Evolutionary conservation across 23 tunicate genomes (phyloP).

Genomic region (Corella eumyota): DNA sequence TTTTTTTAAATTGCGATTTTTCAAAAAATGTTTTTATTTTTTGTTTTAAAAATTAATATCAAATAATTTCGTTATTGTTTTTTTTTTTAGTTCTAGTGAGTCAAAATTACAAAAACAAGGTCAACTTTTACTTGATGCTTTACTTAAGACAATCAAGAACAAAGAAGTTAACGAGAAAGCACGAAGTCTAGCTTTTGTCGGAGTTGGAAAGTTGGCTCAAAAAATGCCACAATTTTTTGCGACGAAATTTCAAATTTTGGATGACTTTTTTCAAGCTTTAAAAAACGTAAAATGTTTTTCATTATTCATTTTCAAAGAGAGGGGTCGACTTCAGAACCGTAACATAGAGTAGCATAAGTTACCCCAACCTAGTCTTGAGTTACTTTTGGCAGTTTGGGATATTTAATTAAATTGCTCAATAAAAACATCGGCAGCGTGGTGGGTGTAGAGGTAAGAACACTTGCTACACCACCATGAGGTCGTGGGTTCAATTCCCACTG

Average conservation of each 20-base stretch:
- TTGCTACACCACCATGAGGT: too few species aligned
- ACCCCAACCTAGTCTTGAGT: too few species aligned
- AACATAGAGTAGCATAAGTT: too few species aligned
- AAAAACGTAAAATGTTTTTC: conserved; percentile 22
- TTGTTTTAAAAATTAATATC: neutral
- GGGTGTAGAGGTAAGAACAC: too few species aligned
- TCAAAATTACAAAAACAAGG: conserved; percentile 28
- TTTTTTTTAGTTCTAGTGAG: conserved; percentile 3
- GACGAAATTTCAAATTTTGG: conserved; percentile 16
- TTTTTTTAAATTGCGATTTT: neutral
- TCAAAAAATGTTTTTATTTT: neutral
- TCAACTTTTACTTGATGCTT: conserved; percentile 47
- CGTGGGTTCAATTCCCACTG: too few species aligned
- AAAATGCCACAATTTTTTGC: conserved; percentile 38
- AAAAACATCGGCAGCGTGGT: too few species aligned
- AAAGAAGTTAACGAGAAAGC: conserved; percentile 20
- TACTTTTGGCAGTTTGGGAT: too few species aligned
- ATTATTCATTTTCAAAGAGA: neutral
- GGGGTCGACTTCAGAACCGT: too few species aligned
- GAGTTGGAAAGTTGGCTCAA: conserved; percentile 38
- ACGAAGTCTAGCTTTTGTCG: conserved; percentile 30
- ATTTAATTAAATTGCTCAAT: too few species aligned
- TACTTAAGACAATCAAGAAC: conserved; percentile 27
- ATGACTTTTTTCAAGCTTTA: conserved; percentile 30
- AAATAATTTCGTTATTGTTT: too few species aligned